Conservation (phyloP, 2,113 vertebrate species). For the Illadopsis cleaveri region DNA sequence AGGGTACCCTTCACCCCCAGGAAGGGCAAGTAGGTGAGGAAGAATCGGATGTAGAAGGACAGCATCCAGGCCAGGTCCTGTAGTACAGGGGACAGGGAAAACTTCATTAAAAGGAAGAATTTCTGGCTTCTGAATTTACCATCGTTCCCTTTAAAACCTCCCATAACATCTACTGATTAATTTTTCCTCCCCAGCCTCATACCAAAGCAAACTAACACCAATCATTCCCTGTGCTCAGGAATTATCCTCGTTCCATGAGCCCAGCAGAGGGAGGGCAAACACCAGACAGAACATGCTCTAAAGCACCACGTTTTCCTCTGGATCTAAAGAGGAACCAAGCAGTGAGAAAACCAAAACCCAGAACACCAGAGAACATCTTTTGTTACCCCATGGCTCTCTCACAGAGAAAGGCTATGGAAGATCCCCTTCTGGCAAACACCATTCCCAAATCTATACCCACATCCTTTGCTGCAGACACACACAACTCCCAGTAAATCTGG, state of each 20-base stretch:
- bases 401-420: not conserved
- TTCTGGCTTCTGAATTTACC: not conserved
- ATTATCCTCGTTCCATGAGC: not conserved
- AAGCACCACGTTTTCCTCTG: not conserved
- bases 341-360: not conserved
- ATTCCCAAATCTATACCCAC: not conserved
- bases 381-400: not conserved
- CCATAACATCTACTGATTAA: not conserved
- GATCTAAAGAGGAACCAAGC: not conserved
- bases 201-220: not conserved
- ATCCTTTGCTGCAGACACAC: not conserved
- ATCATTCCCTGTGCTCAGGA: not conserved
- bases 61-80: constrained; percentile 84
- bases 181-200: not conserved
- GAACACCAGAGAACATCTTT: not conserved
- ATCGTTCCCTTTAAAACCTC: not conserved
- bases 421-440: not conserved
- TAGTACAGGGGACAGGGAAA: not conserved
- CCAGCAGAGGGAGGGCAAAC: not conserved
- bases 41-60: constrained; percentile 76
- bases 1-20: constrained; percentile 73
- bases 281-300: not conserved
- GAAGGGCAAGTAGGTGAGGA: constrained; percentile 73
- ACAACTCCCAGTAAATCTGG: not conserved
- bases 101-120: not conserved